Evolutionary conservation across 2,888 invertebrate genomes (phyloP).

Genomic region (Tinea trinotella): DNA sequence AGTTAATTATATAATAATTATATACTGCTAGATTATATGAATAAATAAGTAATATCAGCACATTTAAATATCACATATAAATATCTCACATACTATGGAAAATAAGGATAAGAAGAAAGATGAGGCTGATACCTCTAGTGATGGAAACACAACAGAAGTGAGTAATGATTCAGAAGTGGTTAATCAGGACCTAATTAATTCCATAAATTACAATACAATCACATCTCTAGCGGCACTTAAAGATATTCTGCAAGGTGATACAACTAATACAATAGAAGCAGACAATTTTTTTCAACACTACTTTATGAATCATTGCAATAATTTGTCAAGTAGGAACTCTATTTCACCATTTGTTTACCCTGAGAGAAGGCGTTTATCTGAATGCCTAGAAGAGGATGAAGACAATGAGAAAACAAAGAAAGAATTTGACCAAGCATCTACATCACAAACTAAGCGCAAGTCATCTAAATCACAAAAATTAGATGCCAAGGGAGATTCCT

Average conservation of each 20-base stretch:
- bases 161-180: conserved; percentile 53
- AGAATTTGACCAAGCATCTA: conserved; percentile 22
- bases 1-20: too few species aligned
- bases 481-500: background rate
- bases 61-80: too few species aligned
- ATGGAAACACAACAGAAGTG: conserved; percentile 21
- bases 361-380: conserved; percentile 79
- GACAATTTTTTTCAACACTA: conserved; percentile 80
- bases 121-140: conserved; percentile 25
- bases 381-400: conserved; percentile 89
- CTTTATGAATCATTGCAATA: conserved; percentile 81
- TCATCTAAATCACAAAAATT: background rate
- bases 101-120: conserved; percentile 39
- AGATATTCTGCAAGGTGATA: conserved; percentile 75
- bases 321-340: conserved; percentile 74
- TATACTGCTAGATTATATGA: too few species aligned
- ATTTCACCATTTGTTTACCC: conserved; percentile 64
- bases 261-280: conserved; percentile 69
- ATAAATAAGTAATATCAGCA: too few species aligned
- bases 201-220: conserved; percentile 80
- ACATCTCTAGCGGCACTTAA: conserved; percentile 78
- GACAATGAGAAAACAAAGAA: conserved; percentile 72
- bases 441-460: background rate
- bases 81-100: background rate
- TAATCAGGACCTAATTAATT: conserved; percentile 76